A percentile compares a stretch with the other conserved stretches of the same genome.
Conservation (phyloP, 1,140 invertebrate species). For the Sarcophaga peregrina region DNA sequence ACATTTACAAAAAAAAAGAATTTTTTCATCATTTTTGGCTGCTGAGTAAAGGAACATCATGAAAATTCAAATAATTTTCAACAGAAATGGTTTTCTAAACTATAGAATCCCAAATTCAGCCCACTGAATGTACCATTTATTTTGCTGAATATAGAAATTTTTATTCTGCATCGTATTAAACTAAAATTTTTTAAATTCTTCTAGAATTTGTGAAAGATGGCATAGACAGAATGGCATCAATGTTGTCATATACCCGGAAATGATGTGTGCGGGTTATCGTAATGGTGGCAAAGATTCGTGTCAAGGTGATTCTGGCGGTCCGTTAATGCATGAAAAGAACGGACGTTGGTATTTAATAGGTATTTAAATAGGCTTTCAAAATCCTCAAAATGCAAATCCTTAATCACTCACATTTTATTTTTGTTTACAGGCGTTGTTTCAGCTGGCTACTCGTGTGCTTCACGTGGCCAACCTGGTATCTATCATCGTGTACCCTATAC, state of each 20-base stretch:
- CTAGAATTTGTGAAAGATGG: constrained; percentile 82
- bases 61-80: neutral
- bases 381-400: neutral
- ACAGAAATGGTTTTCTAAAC: neutral
- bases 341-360: constrained; percentile 88
- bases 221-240: constrained; percentile 87
- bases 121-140: too few species aligned
- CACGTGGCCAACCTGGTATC: constrained; percentile 90
- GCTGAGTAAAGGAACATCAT: too few species aligned
- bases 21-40: too few species aligned
- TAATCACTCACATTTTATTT: neutral
- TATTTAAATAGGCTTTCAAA: constrained; percentile 38
- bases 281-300: constrained; percentile 83
- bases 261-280: constrained; percentile 96
- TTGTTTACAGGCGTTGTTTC: constrained; percentile 80
- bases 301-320: constrained; percentile 89
- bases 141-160: neutral
- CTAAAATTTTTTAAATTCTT: constrained; percentile 50
- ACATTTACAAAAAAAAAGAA: too few species aligned
- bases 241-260: constrained; percentile 94
- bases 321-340: constrained; percentile 86
- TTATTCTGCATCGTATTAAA: neutral
- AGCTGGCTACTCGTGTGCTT: constrained; percentile 92
- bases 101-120: too few species aligned
- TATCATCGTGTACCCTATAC: constrained; percentile 94